These are phyloP conservation scores for Campylomormyrus numenius DNA, from an alignment of 2,113 vertebrate species.

Conservation along the genomic window DNA sequence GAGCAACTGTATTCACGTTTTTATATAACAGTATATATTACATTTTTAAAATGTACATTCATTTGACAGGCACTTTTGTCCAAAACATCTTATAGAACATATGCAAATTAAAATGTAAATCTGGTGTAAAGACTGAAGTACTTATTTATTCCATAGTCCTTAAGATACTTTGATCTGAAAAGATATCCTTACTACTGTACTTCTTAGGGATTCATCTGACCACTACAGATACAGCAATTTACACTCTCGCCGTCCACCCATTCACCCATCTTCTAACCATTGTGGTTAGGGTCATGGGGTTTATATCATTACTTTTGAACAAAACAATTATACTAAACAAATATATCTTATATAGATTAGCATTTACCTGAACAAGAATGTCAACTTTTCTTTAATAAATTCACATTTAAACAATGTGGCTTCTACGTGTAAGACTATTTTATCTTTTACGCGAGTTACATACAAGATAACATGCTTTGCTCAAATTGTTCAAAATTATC, in stretches of 20 bases:
- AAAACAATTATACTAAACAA: not conserved
- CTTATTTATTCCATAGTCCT: not conserved
- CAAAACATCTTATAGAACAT: not conserved
- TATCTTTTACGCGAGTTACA: not conserved
- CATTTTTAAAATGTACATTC: not conserved
- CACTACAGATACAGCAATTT: not conserved
- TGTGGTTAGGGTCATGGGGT: not conserved
- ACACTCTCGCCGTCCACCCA: not conserved
- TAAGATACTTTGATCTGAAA: not conserved
- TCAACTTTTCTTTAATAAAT: not conserved
- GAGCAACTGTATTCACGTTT: not conserved
- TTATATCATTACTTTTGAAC: not conserved
- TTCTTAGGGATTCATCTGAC: not conserved
- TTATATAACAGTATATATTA: not conserved
- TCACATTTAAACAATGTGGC: not conserved
- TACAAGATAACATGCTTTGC: not conserved
- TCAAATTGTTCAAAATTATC: not conserved
- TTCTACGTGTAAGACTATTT: not conserved
- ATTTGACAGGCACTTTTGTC: not conserved
- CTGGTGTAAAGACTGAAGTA: not conserved
- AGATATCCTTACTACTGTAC: not conserved
- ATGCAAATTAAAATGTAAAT: not conserved
- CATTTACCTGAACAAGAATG: not conserved
- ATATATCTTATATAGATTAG: not conserved
- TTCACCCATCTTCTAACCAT: not conserved